A percentile compares a stretch with the other conserved stretches of the same genome.
Evolutionary conservation across 2,888 invertebrate species (phyloP).

Genomic region (Eupsilia transversa): DNA sequence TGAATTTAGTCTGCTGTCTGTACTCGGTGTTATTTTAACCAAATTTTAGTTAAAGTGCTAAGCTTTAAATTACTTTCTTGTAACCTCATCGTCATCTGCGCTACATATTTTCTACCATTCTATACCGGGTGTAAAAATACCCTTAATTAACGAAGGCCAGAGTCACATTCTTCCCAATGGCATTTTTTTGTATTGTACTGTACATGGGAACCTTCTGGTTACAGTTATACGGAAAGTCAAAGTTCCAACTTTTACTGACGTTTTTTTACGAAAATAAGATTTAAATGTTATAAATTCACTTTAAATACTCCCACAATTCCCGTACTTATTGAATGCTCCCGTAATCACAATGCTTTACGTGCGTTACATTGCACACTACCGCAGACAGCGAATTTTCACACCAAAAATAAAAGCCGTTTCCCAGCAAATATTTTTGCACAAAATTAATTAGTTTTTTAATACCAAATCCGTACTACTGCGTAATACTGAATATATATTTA

Average conservation of each 20-base stretch:
- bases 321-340: background rate
- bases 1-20: slow-evolving; percentile 15
- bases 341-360: background rate
- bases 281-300: background rate
- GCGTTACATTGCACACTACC: background rate
- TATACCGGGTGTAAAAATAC: background rate
- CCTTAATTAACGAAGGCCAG: background rate
- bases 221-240: background rate
- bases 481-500: background rate
- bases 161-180: background rate
- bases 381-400: background rate
- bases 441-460: background rate
- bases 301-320: background rate
- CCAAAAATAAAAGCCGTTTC: background rate
- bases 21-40: background rate
- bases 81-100: background rate
- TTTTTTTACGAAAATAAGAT: background rate
- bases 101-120: background rate
- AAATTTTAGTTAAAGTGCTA: background rate
- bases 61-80: background rate
- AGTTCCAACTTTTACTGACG: background rate
- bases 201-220: background rate
- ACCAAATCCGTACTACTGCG: too few relatives aligned
- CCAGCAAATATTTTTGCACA: background rate
- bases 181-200: background rate